Evolutionary conservation across 2,797 vertebrate species (phyloP).

Genomic region (Parotocinclus haroldoi): DNA sequence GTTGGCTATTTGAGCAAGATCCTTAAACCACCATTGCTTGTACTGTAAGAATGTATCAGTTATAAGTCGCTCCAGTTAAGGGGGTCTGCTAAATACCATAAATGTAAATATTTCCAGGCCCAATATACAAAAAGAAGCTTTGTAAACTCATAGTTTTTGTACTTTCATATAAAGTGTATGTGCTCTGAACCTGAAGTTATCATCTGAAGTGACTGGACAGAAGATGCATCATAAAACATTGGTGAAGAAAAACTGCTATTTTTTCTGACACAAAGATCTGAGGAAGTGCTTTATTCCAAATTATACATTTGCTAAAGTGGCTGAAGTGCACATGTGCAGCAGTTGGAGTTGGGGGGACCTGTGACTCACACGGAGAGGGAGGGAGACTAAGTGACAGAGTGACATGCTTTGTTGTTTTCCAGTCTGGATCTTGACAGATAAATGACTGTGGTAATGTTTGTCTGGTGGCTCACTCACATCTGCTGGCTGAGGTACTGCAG

Average conservation of each 20-base stretch:
- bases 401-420: constrained; percentile 49
- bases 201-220: not conserved
- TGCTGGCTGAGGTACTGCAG: constrained; percentile 30
- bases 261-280: constrained; percentile 3
- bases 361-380: constrained; percentile 28
- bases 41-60: no score
- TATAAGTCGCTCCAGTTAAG: no score
- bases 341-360: constrained; percentile 25
- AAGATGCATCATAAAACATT: not conserved
- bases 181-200: constrained; percentile 14
- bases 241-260: constrained; percentile 1
- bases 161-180: not conserved
- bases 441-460: constrained; percentile 47
- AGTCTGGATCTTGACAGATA: constrained; percentile 49
- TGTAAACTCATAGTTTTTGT: not conserved
- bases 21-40: no score
- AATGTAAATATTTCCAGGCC: constrained; percentile 2
- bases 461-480: constrained; percentile 38
- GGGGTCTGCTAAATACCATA: no score
- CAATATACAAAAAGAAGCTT: not conserved
- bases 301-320: constrained; percentile 3
- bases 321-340: constrained; percentile 19
- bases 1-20: no score
- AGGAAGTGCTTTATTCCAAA: constrained; percentile 10
- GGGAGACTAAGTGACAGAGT: constrained; percentile 35